Evolutionary conservation across 2,113 vertebrate genomes (phyloP), one percentile per base, ranked within the genome.

Genomic region (Zosterops lateralis): DNA sequence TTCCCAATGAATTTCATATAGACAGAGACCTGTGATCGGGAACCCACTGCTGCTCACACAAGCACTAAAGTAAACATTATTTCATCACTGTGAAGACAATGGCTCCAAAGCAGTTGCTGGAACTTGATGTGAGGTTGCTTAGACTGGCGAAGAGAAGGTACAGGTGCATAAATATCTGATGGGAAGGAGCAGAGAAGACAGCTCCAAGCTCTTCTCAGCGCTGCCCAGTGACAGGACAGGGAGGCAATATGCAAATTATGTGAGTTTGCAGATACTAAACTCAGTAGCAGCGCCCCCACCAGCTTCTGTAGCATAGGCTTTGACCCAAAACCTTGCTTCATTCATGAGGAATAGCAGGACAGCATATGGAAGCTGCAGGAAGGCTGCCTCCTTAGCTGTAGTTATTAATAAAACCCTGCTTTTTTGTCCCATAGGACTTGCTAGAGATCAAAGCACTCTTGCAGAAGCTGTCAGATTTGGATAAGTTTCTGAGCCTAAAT

Each of bases 381-480:
- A 89, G 32, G 29, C 73, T 74, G 51, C 11, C 5, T 70, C 44
- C 38, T 84, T 31, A 71, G 10, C 31, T 54, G 81, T 1, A 24
- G 8, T 31, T 56, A 51, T 58, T 62, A 12, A 10, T 24, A 92
- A 88, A 82, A 10, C 0, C 0, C 2, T 0, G 0, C 25, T 45
- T 42, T 48, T 66, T 36, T 11, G 1, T 5, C 26, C 38, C 12
- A 51, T 25, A 64, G 44, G 70, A 70, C 31, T 62, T 92, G 2
- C 11, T 64, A 51, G 29, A 81, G 16, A 78, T 51, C 34, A 81
- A 87, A 95, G 65, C 19, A 54, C 20, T 84, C 42, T 50, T 45
- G 73, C 22, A 78, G 48, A 78, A 88, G 15, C 60, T 62, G 54
- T 42, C 64, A 81, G 44, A 87, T 4, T 75, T 29, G 14, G 28